Evolutionary conservation across 2,113 vertebrate species (phyloP).

Genomic region (Arizona elegans): DNA sequence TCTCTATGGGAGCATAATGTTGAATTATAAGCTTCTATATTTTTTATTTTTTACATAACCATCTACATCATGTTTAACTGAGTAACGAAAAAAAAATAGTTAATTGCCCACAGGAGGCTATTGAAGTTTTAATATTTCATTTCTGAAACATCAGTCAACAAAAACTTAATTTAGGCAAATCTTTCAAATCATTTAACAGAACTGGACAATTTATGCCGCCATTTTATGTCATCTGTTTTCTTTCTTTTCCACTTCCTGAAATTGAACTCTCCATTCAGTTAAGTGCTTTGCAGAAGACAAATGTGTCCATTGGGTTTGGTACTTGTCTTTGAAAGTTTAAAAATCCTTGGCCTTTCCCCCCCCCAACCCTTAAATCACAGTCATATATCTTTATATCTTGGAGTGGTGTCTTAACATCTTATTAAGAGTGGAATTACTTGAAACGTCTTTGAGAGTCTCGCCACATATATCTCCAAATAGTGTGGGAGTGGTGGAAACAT

Average conservation of each 20-base stretch:
- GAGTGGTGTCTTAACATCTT: constrained; percentile 18
- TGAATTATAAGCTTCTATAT: not conserved
- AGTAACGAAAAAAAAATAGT: not conserved
- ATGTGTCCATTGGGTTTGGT: constrained; percentile 15
- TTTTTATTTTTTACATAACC: not conserved
- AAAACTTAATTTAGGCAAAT: constrained; percentile 9
- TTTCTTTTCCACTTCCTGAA: constrained; percentile 15
- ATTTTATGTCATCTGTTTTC: constrained; percentile 6
- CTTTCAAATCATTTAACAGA: not conserved
- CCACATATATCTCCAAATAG: constrained; percentile 15
- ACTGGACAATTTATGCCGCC: constrained; percentile 11
- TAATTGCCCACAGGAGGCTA: not conserved
- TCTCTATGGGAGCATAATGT: too few species aligned
- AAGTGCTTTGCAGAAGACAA: constrained; percentile 21
- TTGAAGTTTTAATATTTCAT: not conserved
- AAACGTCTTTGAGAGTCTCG: constrained; percentile 23
- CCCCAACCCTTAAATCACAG: constrained; percentile 11
- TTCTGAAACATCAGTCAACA: not conserved
- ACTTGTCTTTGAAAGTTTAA: constrained; percentile 15
- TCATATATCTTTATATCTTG: not conserved
- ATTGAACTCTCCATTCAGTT: not conserved
- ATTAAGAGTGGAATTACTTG: constrained; percentile 23
- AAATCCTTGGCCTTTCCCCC: not conserved
- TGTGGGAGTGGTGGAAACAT: constrained; percentile 11
- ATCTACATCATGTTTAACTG: not conserved